These are phyloP conservation scores for Bombus turneri DNA, from an alignment of 1,140 invertebrate genomes.

Conservation along the genomic window DNA sequence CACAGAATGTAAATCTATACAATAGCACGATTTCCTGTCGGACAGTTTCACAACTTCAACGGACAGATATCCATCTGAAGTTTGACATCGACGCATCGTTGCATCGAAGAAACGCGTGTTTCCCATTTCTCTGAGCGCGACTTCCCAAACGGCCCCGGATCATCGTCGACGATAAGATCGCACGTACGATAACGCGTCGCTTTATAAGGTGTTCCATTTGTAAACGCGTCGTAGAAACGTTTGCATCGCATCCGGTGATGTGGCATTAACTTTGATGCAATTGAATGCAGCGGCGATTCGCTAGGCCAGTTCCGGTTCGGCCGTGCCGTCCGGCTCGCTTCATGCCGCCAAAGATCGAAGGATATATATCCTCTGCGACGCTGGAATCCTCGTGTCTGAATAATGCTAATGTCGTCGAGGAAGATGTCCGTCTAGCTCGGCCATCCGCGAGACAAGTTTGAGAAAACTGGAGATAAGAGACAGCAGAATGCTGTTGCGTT, in stretches of 20 bases:
- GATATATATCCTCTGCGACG: slow-evolving; percentile 47
- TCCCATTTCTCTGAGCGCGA: slow-evolving; percentile 9
- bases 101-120: slow-evolving; percentile 21
- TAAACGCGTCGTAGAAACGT: slow-evolving; percentile 43
- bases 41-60: not conserved
- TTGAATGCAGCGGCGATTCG: slow-evolving; percentile 45
- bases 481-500: slow-evolving; percentile 1
- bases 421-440: slow-evolving; percentile 48
- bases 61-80: slow-evolving; percentile 9
- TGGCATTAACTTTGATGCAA: slow-evolving; percentile 59
- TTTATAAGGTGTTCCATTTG: slow-evolving; percentile 67
- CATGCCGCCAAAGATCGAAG: slow-evolving; percentile 47
- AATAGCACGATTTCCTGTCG: not conserved
- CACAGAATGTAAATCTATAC: not conserved
- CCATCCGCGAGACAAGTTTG: slow-evolving; percentile 52
- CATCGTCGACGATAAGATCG: slow-evolving; percentile 67
- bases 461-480: slow-evolving; percentile 56
- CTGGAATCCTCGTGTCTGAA: slow-evolving; percentile 39
- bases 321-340: slow-evolving; percentile 24
- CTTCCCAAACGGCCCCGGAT: slow-evolving; percentile 55
- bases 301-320: slow-evolving; percentile 46
- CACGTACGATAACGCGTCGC: slow-evolving; percentile 57
- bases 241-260: slow-evolving; percentile 36
- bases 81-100: not conserved
- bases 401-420: slow-evolving; percentile 62